A percentile compares a stretch with the other conserved stretches of the same genome.
These are phyloP conservation scores for Psylliodes chrysocephalus DNA, from an alignment of 2,888 invertebrate genomes.

Conservation along the genomic window DNA sequence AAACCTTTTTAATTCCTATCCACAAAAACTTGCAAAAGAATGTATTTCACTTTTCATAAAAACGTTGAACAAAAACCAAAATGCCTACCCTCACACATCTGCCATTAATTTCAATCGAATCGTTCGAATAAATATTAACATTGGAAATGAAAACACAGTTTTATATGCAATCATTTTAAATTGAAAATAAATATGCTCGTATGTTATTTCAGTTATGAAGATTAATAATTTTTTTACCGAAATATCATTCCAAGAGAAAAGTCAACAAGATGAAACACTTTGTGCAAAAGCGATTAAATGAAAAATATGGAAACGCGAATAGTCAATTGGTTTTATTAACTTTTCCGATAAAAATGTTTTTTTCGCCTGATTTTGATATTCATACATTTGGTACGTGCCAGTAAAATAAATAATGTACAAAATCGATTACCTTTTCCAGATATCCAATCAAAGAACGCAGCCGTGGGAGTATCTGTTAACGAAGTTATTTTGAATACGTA, in stretches of 20 bases:
- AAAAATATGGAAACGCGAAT: background rate
- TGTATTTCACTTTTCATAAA: background rate
- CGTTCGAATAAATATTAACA: constrained; percentile 23
- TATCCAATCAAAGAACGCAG: too few species aligned
- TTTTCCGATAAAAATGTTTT: background rate
- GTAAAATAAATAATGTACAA: too few species aligned
- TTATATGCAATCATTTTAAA: constrained; percentile 18
- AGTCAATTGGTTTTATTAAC: background rate
- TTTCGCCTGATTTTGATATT: too few species aligned
- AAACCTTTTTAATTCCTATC: too few species aligned
- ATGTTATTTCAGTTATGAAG: constrained; percentile 20
- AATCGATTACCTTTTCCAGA: too few species aligned
- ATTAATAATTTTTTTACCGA: constrained; percentile 5
- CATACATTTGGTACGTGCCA: too few species aligned
- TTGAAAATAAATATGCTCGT: constrained; percentile 19
- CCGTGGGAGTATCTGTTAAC: too few species aligned
- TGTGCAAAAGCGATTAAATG: background rate
- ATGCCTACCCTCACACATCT: background rate
- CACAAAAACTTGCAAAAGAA: too few species aligned
- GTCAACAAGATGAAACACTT: constrained; percentile 13
- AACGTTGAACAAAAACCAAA: background rate
- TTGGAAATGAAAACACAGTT: constrained; percentile 15
- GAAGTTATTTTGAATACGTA: too few species aligned
- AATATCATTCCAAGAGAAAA: background rate
- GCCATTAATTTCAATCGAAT: background rate